These are phyloP conservation scores for Nannobrachium achirus DNA, from an alignment of 2,113 vertebrate genomes.

Conservation along the genomic window DNA sequence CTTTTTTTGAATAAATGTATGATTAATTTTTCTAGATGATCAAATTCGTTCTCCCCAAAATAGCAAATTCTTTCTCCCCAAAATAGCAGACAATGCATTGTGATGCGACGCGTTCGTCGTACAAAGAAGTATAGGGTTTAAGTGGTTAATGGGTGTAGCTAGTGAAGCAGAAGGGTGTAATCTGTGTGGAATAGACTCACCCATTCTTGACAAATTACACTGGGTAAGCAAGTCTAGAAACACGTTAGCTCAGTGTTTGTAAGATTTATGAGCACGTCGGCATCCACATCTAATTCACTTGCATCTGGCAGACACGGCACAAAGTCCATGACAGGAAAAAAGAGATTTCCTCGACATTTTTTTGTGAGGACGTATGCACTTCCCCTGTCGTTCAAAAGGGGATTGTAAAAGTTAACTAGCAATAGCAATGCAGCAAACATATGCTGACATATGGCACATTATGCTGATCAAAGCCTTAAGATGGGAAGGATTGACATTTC, in stretches of 20 bases:
- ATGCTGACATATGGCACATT: slow-evolving; percentile 52
- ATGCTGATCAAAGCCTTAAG: slow-evolving; percentile 57
- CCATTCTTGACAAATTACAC: slow-evolving; percentile 65
- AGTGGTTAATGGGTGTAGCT: slow-evolving; percentile 23
- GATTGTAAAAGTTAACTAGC: slow-evolving; percentile 68
- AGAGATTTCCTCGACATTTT: slow-evolving; percentile 60
- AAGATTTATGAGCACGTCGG: slow-evolving; percentile 71
- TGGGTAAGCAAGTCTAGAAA: slow-evolving; percentile 67
- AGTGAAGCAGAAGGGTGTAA: slow-evolving; percentile 27
- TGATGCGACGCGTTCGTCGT: no score
- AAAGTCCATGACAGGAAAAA: slow-evolving; percentile 45
- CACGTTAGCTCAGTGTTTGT: slow-evolving; percentile 65
- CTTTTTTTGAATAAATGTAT: no score
- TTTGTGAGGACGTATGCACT: slow-evolving; percentile 69
- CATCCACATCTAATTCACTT: slow-evolving; percentile 53
- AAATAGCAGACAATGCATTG: no score
- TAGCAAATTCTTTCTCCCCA: no score
- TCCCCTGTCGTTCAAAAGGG: slow-evolving; percentile 47
- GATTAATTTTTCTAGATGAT: no score
- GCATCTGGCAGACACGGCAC: slow-evolving; percentile 61
- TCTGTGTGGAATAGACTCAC: slow-evolving; percentile 44
- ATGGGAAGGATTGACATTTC: slow-evolving; percentile 12
- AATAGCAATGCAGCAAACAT: slow-evolving; percentile 54
- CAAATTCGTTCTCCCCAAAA: no score
- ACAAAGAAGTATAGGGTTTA: not conserved